phyloP scores from a whole-genome alignment of 2,113 vertebrate genomes.

The Planiliza haematocheilus region DNA sequence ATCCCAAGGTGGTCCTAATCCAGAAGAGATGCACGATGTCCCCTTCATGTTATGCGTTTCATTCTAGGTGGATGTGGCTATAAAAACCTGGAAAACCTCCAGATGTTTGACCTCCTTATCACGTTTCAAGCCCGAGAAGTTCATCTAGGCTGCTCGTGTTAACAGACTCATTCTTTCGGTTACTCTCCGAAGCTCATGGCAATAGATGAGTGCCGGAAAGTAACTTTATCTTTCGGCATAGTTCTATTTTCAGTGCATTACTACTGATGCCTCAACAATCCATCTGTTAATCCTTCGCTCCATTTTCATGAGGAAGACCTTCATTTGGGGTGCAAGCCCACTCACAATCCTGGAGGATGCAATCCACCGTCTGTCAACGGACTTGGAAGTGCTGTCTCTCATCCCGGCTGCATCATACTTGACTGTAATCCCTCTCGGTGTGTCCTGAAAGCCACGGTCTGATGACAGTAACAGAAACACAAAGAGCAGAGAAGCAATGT shows the following conservation, averaged over 20 bases:
- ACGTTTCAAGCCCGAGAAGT: neutral
- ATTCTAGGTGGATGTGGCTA: neutral
- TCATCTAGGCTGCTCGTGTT: neutral
- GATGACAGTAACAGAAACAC: neutral
- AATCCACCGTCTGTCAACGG: neutral
- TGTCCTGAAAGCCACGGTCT: neutral
- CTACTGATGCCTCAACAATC: neutral
- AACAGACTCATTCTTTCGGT: neutral
- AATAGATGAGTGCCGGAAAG: neutral
- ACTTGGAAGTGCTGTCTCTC: neutral
- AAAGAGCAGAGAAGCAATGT: neutral
- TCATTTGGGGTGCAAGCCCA: neutral
- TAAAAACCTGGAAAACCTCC: neutral
- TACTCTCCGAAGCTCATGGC: neutral
- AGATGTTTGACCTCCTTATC: neutral
- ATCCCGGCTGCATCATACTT: neutral
- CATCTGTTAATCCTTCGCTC: neutral
- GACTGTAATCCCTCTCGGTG: neutral
- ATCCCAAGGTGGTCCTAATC: neutral
- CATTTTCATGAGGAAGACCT: neutral
- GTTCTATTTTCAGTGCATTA: neutral
- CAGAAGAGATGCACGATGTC: neutral
- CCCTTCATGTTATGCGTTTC: no score
- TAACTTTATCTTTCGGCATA: neutral
- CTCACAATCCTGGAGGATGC: neutral